phyloP scores from a whole-genome alignment of 2,113 vertebrate species.

The Phalacrocorax aristotelis region DNA sequence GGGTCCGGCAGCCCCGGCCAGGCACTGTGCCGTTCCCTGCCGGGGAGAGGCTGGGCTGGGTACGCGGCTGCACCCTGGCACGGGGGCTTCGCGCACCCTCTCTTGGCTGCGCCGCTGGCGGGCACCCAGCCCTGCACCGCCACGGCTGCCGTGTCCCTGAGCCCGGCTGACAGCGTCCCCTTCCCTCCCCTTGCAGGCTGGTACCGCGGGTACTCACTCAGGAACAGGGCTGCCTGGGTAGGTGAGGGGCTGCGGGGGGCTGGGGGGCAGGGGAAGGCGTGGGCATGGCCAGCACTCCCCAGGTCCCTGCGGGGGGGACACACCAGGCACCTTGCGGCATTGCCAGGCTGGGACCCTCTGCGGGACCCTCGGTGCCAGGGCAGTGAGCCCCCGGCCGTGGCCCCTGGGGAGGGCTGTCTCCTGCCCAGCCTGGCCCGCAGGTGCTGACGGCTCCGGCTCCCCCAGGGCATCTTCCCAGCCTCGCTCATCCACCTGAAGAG shows the following conservation, averaged over 20 bases:
- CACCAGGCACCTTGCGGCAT: neutral
- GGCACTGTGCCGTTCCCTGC: neutral
- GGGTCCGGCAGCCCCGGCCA: neutral
- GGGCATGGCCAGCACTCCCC: neutral
- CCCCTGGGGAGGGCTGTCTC: rapidly evolving
- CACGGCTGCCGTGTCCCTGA: rapidly evolving
- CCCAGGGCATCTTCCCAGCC: slow-evolving; percentile 63
- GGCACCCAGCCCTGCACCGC: neutral
- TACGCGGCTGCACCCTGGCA: rapidly evolving
- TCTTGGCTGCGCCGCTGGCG: rapidly evolving
- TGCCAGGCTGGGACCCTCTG: neutral
- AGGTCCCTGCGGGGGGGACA: neutral
- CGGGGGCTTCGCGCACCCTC: neutral
- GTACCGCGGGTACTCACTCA: slow-evolving; percentile 57
- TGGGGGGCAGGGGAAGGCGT: rapidly evolving
- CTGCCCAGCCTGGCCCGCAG: rapidly evolving
- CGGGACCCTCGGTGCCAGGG: rapidly evolving
- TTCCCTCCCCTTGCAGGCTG: slow-evolving; percentile 31
- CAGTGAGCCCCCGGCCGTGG: neutral
- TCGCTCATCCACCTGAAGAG: slow-evolving; percentile 58
- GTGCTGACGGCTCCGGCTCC: neutral
- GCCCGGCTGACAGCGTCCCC: rapidly evolving
- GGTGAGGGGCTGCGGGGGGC: neutral
- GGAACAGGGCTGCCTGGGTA: slow-evolving; percentile 52
- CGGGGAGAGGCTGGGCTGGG: neutral